Evolutionary conservation across 92 coral and sea anemone genomes (phyloP).

Genomic region (Pocillopora meandrina): DNA sequence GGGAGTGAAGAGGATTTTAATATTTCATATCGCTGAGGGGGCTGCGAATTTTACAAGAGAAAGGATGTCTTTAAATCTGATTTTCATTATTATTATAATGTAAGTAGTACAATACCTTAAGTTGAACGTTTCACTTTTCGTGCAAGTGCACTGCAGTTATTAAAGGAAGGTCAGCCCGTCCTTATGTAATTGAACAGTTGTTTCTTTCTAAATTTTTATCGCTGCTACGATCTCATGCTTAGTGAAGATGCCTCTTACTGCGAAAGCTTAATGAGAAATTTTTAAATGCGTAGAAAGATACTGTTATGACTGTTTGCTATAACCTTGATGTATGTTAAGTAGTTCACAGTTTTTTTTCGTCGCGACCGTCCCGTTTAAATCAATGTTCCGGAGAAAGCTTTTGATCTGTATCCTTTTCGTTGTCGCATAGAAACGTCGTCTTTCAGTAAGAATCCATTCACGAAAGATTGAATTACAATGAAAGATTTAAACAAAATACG

Average conservation of each 20-base stretch:
- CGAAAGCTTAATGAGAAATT: background rate
- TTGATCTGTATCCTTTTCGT: background rate
- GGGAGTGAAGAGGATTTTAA: background rate
- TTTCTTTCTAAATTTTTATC: background rate
- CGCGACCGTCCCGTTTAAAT: background rate
- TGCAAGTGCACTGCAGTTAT: background rate
- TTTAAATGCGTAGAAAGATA: constrained; percentile 9
- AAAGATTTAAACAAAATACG: constrained; percentile 57
- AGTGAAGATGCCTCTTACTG: constrained; percentile 12
- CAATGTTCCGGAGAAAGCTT: background rate
- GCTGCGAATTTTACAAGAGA: background rate
- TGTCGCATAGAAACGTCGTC: constrained; percentile 58
- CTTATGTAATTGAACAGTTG: background rate
- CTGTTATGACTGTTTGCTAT: background rate
- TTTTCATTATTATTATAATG: background rate
- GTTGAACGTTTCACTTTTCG: background rate
- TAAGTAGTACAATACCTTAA: background rate
- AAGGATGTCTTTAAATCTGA: background rate
- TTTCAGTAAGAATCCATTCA: constrained; percentile 49
- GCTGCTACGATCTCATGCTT: constrained; percentile 1
- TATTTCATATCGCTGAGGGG: background rate
- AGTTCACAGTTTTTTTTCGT: background rate
- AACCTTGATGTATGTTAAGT: background rate
- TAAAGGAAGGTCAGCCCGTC: background rate
- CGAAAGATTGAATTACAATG: constrained; percentile 46